Percentiles rank a stretch among this genome's conserved stretches.
phyloP scores from a whole-genome alignment of 2,888 invertebrate genomes.

The Plebejus anna region DNA sequence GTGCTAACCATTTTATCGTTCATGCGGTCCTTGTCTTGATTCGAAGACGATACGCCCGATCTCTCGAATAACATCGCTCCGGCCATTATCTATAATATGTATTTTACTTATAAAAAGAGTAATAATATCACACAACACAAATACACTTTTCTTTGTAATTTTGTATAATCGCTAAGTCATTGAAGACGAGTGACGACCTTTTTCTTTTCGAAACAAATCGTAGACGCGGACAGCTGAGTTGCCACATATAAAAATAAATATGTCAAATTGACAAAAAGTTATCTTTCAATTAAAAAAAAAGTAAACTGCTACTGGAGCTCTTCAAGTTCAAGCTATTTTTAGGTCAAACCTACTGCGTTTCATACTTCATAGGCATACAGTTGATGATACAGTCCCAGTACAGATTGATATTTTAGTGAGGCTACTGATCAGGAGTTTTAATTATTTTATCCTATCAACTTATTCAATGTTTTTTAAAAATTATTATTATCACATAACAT shows the following conservation, averaged over 20 bases:
- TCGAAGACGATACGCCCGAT: slow-evolving; percentile 87
- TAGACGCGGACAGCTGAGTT: slow-evolving; percentile 71
- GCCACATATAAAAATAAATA: slow-evolving; percentile 42
- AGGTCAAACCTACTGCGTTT: no score
- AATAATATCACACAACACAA: slow-evolving; percentile 64
- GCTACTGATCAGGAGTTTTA: no score
- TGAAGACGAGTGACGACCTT: slow-evolving; percentile 59
- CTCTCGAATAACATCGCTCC: slow-evolving; percentile 94
- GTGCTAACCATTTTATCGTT: slow-evolving; percentile 89
- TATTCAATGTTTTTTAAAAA: neutral
- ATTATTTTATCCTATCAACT: neutral
- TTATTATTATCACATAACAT: neutral
- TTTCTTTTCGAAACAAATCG: slow-evolving; percentile 75
- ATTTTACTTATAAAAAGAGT: slow-evolving; percentile 69
- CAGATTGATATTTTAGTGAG: no score
- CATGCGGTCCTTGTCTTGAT: slow-evolving; percentile 87
- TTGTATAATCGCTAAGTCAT: slow-evolving; percentile 79
- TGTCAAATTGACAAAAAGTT: slow-evolving; percentile 2
- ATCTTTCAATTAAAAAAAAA: no score
- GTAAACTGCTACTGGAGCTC: no score
- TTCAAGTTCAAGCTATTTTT: no score
- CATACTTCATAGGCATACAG: no score
- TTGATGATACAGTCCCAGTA: no score
- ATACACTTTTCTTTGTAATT: slow-evolving; percentile 76
- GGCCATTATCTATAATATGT: slow-evolving; percentile 83